Evolutionary conservation across 1,140 invertebrate genomes (phyloP).

Genomic region (Helicoverpa zea): DNA sequence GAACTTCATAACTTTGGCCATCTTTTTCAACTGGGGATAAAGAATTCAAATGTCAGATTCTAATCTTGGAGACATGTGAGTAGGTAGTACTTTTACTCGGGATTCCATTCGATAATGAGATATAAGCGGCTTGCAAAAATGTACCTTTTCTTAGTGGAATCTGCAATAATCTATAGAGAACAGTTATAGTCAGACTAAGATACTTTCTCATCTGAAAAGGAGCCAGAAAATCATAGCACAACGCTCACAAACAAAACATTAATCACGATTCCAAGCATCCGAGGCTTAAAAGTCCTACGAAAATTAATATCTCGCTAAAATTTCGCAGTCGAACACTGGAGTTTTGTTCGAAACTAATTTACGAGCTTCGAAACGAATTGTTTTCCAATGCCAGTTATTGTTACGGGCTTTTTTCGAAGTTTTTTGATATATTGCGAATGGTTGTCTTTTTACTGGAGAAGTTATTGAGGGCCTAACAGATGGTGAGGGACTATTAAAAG

Average conservation of each 20-base stretch:
- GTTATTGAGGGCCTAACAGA: neutral
- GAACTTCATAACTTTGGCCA: neutral
- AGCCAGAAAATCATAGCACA: neutral
- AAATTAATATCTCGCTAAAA: slow-evolving; percentile 47
- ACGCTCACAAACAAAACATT: slow-evolving; percentile 15
- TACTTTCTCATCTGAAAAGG: neutral
- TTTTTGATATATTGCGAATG: slow-evolving; percentile 30
- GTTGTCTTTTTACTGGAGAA: slow-evolving; percentile 10
- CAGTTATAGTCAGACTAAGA: neutral
- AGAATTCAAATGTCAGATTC: no score
- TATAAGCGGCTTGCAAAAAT: no score
- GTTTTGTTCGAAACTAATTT: slow-evolving; percentile 43
- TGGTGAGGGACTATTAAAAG: neutral
- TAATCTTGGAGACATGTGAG: no score
- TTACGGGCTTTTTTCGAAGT: slow-evolving; percentile 19
- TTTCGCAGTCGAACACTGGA: slow-evolving; percentile 12
- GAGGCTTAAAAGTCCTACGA: slow-evolving; percentile 27
- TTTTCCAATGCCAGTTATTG: slow-evolving; percentile 37
- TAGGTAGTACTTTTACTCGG: no score
- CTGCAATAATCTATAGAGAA: no score
- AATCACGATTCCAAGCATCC: slow-evolving; percentile 12
- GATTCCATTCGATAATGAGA: no score
- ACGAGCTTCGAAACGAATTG: slow-evolving; percentile 33
- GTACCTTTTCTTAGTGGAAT: no score
- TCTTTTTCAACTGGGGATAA: neutral